Conservation (phyloP, 2,113 vertebrate genomes). For the Entelurus aequoreus region DNA sequence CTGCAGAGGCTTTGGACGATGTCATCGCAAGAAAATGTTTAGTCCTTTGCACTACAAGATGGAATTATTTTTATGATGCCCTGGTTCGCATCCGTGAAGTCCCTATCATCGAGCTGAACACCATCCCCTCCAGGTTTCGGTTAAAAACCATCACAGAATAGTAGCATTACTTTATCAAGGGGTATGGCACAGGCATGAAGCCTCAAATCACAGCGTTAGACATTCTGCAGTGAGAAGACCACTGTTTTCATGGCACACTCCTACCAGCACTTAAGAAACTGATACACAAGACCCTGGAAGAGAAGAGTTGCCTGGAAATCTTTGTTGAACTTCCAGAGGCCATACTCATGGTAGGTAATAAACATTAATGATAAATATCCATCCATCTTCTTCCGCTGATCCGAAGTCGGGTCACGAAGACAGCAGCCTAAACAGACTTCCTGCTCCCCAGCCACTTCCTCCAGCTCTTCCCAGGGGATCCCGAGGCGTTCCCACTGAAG, state of each 20-base stretch:
- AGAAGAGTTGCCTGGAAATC: not conserved
- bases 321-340: not conserved
- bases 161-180: not conserved
- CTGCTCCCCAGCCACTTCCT: too few relatives aligned
- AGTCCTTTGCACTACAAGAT: not conserved
- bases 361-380: too few relatives aligned
- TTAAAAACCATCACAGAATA: not conserved
- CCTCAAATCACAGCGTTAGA: too few relatives aligned
- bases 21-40: too few relatives aligned
- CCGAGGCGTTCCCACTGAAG: too few relatives aligned
- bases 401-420: too few relatives aligned
- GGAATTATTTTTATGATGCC: not conserved
- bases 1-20: not conserved
- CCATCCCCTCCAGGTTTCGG: not conserved
- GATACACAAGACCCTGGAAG: not conserved
- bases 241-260: not conserved
- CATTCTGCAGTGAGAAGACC: not conserved
- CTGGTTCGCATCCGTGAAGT: not conserved
- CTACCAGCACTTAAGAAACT: not conserved
- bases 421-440: too few relatives aligned
- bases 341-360: not conserved
- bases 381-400: too few relatives aligned
- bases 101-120: not conserved
- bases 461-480: too few relatives aligned
- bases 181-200: not conserved